These are phyloP conservation scores for Melolontha melolontha DNA, from an alignment of 2,888 invertebrate genomes.

Conservation along the genomic window DNA sequence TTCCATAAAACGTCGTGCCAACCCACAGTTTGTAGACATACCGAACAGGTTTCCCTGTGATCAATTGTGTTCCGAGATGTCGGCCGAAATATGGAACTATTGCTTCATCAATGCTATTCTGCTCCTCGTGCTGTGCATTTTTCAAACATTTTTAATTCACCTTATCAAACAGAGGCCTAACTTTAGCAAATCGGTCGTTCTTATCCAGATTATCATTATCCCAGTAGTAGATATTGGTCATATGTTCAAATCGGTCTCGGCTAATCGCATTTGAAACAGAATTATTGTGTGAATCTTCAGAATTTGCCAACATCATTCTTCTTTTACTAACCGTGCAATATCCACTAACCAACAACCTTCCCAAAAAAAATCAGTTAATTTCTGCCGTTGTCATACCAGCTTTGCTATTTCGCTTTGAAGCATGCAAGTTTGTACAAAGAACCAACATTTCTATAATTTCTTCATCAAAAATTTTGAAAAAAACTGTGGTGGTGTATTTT, in stretches of 20 bases:
- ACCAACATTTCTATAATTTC: constrained; percentile 44
- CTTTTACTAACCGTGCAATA: constrained; percentile 50
- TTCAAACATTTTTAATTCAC: constrained; percentile 50
- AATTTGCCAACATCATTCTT: constrained; percentile 53
- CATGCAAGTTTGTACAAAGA: no score
- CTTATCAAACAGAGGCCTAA: constrained; percentile 49
- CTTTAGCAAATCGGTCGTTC: constrained; percentile 51
- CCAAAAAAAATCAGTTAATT: constrained; percentile 45
- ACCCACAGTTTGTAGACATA: constrained; percentile 55
- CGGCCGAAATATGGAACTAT: no score
- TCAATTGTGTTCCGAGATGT: no score
- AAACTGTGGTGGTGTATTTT: constrained; percentile 1
- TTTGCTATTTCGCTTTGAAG: constrained; percentile 40
- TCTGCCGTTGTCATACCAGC: constrained; percentile 38
- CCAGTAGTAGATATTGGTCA: constrained; percentile 52
- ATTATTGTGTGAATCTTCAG: constrained; percentile 49
- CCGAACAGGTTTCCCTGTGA: no score
- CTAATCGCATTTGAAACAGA: constrained; percentile 50
- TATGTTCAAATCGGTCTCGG: constrained; percentile 52
- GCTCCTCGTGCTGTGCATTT: constrained; percentile 47
- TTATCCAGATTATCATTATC: constrained; percentile 51
- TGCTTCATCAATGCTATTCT: constrained; percentile 53
- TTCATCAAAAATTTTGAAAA: constrained; percentile 43
- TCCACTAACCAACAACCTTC: constrained; percentile 52
- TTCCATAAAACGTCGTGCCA: constrained; percentile 52